A percentile compares a stretch with the other conserved stretches of the same genome.
Evolutionary conservation across 2,888 invertebrate genomes (phyloP).

Genomic region (Drosophila seclusa): DNA sequence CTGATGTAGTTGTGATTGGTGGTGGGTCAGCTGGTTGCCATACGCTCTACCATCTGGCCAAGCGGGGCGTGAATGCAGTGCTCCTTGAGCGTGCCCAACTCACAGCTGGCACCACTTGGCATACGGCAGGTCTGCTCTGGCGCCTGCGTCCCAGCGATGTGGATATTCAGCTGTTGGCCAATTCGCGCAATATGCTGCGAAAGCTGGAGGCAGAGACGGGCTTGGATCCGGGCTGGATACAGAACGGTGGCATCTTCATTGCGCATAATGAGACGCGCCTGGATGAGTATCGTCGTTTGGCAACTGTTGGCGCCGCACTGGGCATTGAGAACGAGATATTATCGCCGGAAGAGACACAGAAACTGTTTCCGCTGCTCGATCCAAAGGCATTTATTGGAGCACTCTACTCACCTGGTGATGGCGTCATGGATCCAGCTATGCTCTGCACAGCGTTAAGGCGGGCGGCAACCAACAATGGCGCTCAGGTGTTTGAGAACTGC

Average conservation of each 20-base stretch:
- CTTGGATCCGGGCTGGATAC: slow-evolving; percentile 93
- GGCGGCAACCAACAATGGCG: slow-evolving; percentile 90
- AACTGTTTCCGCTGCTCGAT: slow-evolving; percentile 91
- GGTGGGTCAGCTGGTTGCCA: slow-evolving; percentile 96
- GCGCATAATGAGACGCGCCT: slow-evolving; percentile 91
- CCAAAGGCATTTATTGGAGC: slow-evolving; percentile 91
- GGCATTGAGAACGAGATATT: slow-evolving; percentile 91
- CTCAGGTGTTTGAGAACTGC: slow-evolving; percentile 90
- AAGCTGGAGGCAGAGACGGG: slow-evolving; percentile 92
- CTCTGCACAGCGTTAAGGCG: slow-evolving; percentile 90
- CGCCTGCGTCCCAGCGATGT: slow-evolving; percentile 93
- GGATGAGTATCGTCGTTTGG: slow-evolving; percentile 92
- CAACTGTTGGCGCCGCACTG: slow-evolving; percentile 92
- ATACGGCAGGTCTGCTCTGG: slow-evolving; percentile 90
- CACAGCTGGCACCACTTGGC: slow-evolving; percentile 88
- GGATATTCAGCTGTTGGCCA: slow-evolving; percentile 91
- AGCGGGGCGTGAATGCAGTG: slow-evolving; percentile 86
- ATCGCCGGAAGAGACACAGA: slow-evolving; percentile 90
- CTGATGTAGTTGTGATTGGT: slow-evolving; percentile 92
- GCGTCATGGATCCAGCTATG: slow-evolving; percentile 93
- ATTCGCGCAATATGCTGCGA: slow-evolving; percentile 89
- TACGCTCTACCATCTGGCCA: slow-evolving; percentile 86
- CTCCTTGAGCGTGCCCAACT: slow-evolving; percentile 89
- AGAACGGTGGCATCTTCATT: slow-evolving; percentile 95
- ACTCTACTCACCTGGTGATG: slow-evolving; percentile 92